Conservation (phyloP, 2,113 vertebrate genomes). For the Cyrtonyx montezumae region DNA sequence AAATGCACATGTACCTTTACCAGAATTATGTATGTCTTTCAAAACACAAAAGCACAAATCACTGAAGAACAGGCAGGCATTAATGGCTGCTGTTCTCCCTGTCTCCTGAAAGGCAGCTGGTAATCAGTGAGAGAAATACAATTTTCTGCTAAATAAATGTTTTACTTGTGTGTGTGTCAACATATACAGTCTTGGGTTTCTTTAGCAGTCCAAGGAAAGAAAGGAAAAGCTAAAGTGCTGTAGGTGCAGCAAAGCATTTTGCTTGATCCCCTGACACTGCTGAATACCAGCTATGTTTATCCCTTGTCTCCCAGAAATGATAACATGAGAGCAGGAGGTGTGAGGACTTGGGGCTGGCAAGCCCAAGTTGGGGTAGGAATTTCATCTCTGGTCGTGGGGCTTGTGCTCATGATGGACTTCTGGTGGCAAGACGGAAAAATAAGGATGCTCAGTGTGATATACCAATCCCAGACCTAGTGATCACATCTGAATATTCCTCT, state of each 20-base stretch:
- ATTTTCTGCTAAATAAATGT: neutral
- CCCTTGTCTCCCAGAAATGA: neutral
- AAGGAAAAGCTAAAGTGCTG: neutral
- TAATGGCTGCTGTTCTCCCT: neutral
- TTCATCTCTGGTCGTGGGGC: neutral
- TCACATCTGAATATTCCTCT: neutral
- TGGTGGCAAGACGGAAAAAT: neutral
- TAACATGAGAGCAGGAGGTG: neutral
- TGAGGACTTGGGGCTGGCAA: neutral
- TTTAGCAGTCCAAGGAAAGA: neutral
- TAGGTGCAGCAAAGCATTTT: neutral
- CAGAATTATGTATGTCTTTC: neutral
- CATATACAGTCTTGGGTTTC: neutral
- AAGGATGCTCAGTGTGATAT: neutral
- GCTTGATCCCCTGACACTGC: neutral
- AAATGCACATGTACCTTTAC: slow-evolving; percentile 19
- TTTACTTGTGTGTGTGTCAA: neutral
- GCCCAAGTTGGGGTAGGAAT: neutral
- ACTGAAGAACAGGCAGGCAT: neutral
- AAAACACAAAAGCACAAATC: slow-evolving; percentile 11
- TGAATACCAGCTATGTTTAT: neutral
- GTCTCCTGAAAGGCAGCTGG: neutral
- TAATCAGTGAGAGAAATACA: neutral
- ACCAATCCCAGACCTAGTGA: neutral
- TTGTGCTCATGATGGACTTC: neutral